A percentile compares a stretch with the other conserved stretches of the same genome.
Evolutionary conservation across 2,888 invertebrate genomes (phyloP).

Genomic region (Tiliacea aurago): DNA sequence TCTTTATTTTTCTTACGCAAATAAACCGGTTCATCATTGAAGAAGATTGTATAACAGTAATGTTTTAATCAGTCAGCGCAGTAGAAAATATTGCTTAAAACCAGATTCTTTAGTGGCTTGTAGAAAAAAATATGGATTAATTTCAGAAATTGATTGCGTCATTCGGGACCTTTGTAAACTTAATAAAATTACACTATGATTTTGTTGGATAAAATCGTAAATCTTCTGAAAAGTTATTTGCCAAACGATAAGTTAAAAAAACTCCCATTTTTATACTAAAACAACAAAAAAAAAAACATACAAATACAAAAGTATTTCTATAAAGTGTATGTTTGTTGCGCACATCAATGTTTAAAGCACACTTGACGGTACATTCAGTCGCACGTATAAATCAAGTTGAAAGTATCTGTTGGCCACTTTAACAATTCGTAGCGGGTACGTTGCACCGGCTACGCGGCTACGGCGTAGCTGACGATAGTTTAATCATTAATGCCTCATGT

Average conservation of each 20-base stretch:
- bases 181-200: constrained; percentile 6
- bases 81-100: not conserved
- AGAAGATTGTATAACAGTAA: not conserved
- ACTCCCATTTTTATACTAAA: no score
- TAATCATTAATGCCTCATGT: constrained; percentile 19
- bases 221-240: not conserved
- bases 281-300: not conserved
- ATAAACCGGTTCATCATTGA: not conserved
- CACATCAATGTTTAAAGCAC: not conserved
- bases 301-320: not conserved
- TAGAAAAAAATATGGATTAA: constrained; percentile 9
- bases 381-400: constrained; percentile 32
- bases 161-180: not conserved
- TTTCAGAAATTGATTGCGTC: constrained; percentile 15
- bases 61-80: not conserved
- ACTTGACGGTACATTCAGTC: constrained; percentile 10
- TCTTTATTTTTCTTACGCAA: not conserved
- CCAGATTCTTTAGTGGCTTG: not conserved
- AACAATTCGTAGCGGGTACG: constrained; percentile 44
- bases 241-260: not conserved
- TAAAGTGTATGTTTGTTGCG: not conserved
- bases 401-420: constrained; percentile 30
- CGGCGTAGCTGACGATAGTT: constrained; percentile 48
- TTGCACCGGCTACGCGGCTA: constrained; percentile 53
- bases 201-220: constrained; percentile 10